Evolutionary conservation across 2,797 vertebrate genomes (phyloP).

Genomic region (Antennarius maculatus): DNA sequence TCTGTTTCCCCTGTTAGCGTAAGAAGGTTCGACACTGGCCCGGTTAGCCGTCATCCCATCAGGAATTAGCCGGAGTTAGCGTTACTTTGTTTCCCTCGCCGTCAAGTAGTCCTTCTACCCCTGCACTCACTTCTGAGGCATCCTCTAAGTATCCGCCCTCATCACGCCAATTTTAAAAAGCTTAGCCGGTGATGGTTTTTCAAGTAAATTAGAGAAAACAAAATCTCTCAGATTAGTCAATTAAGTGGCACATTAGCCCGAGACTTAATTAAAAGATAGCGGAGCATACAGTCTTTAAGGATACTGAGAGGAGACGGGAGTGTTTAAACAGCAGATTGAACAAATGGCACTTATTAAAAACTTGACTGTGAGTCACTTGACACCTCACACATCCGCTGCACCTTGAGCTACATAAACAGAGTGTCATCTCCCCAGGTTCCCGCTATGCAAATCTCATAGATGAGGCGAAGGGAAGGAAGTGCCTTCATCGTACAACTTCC

Average conservation of each 20-base stretch:
- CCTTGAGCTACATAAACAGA: slow-evolving; percentile 85
- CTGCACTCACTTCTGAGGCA: slow-evolving; percentile 68
- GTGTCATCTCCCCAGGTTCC: slow-evolving; percentile 78
- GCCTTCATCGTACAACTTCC: slow-evolving; percentile 60
- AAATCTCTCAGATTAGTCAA: slow-evolving; percentile 87
- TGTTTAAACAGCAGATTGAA: slow-evolving; percentile 88
- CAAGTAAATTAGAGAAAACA: slow-evolving; percentile 88
- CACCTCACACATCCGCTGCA: slow-evolving; percentile 80
- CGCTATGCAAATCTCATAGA: slow-evolving; percentile 78
- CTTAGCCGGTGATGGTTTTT: slow-evolving; percentile 80
- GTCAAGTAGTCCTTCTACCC: slow-evolving; percentile 57
- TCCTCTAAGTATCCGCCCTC: slow-evolving; percentile 68
- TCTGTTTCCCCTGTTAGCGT: slow-evolving; percentile 33
- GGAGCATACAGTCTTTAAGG: slow-evolving; percentile 80
- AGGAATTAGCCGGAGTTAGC: slow-evolving; percentile 69
- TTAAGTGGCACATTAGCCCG: slow-evolving; percentile 87
- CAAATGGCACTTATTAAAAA: slow-evolving; percentile 88
- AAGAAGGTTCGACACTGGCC: slow-evolving; percentile 42
- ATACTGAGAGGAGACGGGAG: slow-evolving; percentile 73
- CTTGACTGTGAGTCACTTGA: slow-evolving; percentile 84
- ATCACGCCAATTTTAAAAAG: slow-evolving; percentile 79
- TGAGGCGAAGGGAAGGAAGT: slow-evolving; percentile 58
- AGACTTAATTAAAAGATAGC: slow-evolving; percentile 88
- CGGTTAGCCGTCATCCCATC: slow-evolving; percentile 58
- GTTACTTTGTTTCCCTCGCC: slow-evolving; percentile 66